These are phyloP conservation scores for Rhincodon typus DNA, from an alignment of 2,797 vertebrate genomes.

Conservation along the genomic window DNA sequence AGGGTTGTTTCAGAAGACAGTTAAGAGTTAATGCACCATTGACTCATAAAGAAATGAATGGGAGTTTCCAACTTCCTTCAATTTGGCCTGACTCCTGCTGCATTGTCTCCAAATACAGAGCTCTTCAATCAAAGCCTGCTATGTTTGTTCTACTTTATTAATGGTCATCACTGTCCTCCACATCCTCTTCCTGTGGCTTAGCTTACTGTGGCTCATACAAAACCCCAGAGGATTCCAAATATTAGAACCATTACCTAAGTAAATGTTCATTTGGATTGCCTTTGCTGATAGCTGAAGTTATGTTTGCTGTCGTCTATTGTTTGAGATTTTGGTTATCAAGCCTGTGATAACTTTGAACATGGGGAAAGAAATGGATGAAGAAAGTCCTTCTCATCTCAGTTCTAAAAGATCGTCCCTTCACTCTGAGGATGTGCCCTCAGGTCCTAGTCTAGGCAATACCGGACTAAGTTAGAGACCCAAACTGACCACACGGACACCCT, in stretches of 20 bases:
- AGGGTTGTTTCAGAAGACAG: neutral
- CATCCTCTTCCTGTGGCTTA: neutral
- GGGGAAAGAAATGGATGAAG: neutral
- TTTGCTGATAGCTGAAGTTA: neutral
- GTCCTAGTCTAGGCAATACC: no score
- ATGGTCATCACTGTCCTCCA: neutral
- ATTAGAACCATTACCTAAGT: neutral
- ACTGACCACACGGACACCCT: no score
- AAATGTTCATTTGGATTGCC: neutral
- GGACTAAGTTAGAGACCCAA: no score
- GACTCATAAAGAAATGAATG: neutral
- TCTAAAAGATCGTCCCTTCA: no score
- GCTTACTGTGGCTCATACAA: neutral
- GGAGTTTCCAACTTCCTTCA: neutral
- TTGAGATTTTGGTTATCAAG: neutral
- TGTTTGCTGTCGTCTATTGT: neutral
- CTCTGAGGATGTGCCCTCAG: no score
- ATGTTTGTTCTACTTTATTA: neutral
- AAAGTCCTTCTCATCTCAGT: no score
- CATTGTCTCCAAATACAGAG: neutral
- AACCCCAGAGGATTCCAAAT: neutral
- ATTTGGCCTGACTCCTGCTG: neutral
- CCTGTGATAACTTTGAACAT: neutral
- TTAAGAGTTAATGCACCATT: neutral
- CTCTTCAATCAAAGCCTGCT: constrained; percentile 28